phyloP scores from a whole-genome alignment of 2,888 invertebrate species.

The Megalurothrips usitatus region DNA sequence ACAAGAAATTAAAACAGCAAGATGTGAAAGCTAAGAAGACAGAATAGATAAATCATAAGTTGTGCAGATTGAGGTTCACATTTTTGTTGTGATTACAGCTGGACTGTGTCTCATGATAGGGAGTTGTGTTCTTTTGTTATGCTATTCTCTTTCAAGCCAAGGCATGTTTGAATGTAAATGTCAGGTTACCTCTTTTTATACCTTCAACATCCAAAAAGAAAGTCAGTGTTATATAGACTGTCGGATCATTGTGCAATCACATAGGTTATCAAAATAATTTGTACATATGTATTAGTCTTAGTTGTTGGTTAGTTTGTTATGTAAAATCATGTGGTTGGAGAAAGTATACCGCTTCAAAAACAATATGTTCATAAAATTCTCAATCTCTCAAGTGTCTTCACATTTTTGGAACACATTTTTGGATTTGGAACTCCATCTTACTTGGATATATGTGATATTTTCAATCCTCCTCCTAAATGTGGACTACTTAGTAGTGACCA shows the following conservation, averaged over 20 bases:
- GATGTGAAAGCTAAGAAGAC: conserved; percentile 13
- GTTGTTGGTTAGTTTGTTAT: not conserved
- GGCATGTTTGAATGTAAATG: not conserved
- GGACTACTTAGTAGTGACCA: no score
- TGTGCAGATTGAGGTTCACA: not conserved
- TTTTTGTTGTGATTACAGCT: not conserved
- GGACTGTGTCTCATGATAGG: no score
- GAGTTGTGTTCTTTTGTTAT: no score
- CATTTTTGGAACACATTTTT: no score
- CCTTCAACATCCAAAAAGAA: not conserved
- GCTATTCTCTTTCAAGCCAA: no score
- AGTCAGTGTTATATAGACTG: not conserved
- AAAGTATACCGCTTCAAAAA: not conserved
- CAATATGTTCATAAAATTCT: no score
- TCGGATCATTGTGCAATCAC: not conserved
- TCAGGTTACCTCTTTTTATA: not conserved
- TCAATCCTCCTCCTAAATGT: not conserved
- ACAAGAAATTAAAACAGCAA: conserved; percentile 46
- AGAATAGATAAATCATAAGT: not conserved
- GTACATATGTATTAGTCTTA: conserved; percentile 18
- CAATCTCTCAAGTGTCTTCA: no score
- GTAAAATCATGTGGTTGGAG: not conserved
- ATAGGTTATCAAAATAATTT: not conserved
- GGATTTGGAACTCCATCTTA: no score
- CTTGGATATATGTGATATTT: not conserved